A percentile compares a stretch with the other conserved stretches of the same genome.
phyloP scores from a whole-genome alignment of 1,140 invertebrate species.

The Drosophila lacteicornis region DNA sequence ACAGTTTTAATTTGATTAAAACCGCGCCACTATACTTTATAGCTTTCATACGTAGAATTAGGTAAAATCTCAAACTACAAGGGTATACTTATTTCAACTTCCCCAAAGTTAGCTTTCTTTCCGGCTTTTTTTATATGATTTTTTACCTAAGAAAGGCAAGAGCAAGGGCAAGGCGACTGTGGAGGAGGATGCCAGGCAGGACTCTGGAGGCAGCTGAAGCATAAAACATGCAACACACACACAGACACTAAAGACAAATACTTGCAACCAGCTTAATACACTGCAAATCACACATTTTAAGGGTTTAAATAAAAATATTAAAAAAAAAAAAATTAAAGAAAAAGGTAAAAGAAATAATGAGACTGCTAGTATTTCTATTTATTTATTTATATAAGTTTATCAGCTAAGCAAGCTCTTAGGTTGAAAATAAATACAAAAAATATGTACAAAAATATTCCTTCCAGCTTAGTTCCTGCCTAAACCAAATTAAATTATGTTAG shows the following conservation, averaged over 20 bases:
- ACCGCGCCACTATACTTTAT: too few relatives aligned
- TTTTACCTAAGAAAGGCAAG: neutral
- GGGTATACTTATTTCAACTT: neutral
- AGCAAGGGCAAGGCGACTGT: conserved; percentile 21
- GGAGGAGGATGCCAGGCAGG: neutral
- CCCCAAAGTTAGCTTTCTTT: neutral
- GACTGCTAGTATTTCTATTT: too few relatives aligned
- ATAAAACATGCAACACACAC: neutral
- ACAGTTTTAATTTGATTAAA: neutral
- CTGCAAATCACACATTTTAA: neutral
- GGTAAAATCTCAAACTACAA: too few relatives aligned
- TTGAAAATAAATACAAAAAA: too few relatives aligned
- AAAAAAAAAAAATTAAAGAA: neutral
- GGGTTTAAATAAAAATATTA: too few relatives aligned
- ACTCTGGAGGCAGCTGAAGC: conserved; percentile 13
- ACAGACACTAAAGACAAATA: conserved; percentile 2
- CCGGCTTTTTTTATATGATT: neutral
- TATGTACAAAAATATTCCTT: too few relatives aligned
- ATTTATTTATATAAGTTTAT: too few relatives aligned
- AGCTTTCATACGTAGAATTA: too few relatives aligned
- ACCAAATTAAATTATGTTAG: too few relatives aligned
- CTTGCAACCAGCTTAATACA: conserved; percentile 20
- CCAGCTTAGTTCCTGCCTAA: too few relatives aligned
- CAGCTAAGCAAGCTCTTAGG: too few relatives aligned
- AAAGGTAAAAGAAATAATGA: neutral